Evolutionary conservation across 2,797 vertebrate species (phyloP), one percentile per base, ranked within the genome.

Genomic region (Gobionotothen gibberifrons): DNA sequence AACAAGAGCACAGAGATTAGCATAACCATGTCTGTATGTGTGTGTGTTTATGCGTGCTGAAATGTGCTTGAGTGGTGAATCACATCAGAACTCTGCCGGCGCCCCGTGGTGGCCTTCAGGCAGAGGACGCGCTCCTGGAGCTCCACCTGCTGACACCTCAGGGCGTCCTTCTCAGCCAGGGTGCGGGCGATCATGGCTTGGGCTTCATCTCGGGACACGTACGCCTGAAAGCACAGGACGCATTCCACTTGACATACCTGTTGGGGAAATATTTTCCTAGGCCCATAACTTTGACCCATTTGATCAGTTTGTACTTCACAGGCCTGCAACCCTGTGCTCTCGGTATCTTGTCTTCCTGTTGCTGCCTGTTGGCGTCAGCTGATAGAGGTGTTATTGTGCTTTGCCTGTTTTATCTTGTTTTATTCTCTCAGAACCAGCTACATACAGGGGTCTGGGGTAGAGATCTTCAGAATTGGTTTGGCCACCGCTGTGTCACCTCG

Each of bases 91-190:
- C 60, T 83, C 0, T 53, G 57, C 3, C 53, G 57, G 59, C 71
- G 61, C 0, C 64, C 69, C 13, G 57, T 66, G 73, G 83, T 88
- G 17, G 90, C 86, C 16, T 89, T 90, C 21, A 95, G 82, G 36
- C 89, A 85, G 17, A 94, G 95, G 59, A 94, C 79, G 46, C 82
- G 87, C 64, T 96, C 94, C 0, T 95, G 96, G 12, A 96, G 91
- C 85, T 96, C 94, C n/a, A 97, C 92, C 74, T 97, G 87, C 70
- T 94, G 94, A 57, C 91, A 85, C 76, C 96, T 93, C 52, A 97
- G 91, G 0, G 89, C 84, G 81, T 98, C 96, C 90, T 97, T 98
- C 83, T 98, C 96, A 0, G 90, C 79, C 79, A 97, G 90, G 78
- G 87, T 91, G 17, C 91, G 90, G 14, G 96, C 93, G 10, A 96